These are phyloP conservation scores for Drosophila suzukii DNA, from an alignment of 1,140 invertebrate species.

Conservation along the genomic window DNA sequence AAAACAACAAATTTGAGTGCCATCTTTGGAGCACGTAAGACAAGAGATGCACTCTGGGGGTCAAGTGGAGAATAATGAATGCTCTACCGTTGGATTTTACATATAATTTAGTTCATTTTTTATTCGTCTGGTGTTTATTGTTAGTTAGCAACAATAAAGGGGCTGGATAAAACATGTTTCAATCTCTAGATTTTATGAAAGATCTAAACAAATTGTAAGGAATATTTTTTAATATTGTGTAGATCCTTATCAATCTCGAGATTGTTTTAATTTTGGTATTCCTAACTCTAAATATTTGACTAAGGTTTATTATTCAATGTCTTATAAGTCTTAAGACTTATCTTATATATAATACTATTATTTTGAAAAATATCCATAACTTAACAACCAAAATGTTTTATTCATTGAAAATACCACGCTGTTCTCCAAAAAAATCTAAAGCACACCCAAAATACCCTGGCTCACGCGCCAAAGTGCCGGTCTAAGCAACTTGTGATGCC, in stretches of 20 bases:
- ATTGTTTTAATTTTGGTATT: too few relatives aligned
- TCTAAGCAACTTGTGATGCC: slow-evolving; percentile 40
- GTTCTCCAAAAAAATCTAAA: slow-evolving; percentile 1
- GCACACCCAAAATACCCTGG: slow-evolving; percentile 32
- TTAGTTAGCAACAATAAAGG: too few relatives aligned
- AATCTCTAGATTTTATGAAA: too few relatives aligned
- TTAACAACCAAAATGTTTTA: not conserved
- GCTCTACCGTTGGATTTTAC: not conserved
- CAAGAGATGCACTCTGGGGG: slow-evolving; percentile 22
- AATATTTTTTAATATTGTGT: too few relatives aligned
- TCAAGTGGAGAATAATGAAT: slow-evolving; percentile 1
- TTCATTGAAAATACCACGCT: not conserved
- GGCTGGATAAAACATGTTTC: too few relatives aligned
- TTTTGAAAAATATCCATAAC: not conserved
- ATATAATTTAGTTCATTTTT: not conserved
- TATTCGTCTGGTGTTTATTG: not conserved
- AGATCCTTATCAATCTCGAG: too few relatives aligned
- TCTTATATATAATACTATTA: not conserved
- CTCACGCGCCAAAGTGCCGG: slow-evolving; percentile 46
- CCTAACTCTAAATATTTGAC: too few relatives aligned
- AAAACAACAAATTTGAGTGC: slow-evolving; percentile 41
- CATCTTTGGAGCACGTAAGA: slow-evolving; percentile 27
- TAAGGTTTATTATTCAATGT: not conserved
- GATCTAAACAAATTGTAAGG: too few relatives aligned
- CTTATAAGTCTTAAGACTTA: not conserved